These are phyloP conservation scores for Parochlus steinenii DNA, from an alignment of 2,888 invertebrate species.

Conservation along the genomic window DNA sequence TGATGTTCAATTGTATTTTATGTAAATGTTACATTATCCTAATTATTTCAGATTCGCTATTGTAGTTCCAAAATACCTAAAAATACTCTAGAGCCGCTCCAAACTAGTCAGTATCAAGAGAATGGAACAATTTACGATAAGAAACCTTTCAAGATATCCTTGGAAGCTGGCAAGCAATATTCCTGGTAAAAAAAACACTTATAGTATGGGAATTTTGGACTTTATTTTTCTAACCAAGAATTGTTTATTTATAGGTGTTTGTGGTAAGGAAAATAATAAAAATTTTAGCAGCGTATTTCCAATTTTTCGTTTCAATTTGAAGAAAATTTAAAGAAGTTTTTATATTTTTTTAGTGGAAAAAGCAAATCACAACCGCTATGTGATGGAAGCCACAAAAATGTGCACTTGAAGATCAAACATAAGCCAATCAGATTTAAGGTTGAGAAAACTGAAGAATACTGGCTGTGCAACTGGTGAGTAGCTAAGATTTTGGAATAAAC, in stretches of 20 bases:
- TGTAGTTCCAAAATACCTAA: slow-evolving; percentile 37
- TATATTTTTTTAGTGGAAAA: slow-evolving; percentile 83
- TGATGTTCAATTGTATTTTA: no score
- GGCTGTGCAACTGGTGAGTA: slow-evolving; percentile 98
- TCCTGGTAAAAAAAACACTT: no score
- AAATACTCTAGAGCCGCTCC: slow-evolving; percentile 42
- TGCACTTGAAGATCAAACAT: slow-evolving; percentile 52
- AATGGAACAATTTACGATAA: slow-evolving; percentile 74
- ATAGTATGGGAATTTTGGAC: no score
- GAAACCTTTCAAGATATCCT: slow-evolving; percentile 65
- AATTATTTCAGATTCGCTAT: neutral
- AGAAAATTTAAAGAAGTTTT: no score
- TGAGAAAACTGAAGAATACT: slow-evolving; percentile 76
- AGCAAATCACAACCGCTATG: slow-evolving; percentile 88
- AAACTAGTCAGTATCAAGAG: slow-evolving; percentile 46
- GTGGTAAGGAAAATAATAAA: no score
- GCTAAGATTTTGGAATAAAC: no score
- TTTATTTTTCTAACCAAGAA: no score
- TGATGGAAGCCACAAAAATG: slow-evolving; percentile 77
- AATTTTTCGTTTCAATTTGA: no score
- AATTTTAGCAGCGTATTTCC: no score
- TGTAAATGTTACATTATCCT: neutral
- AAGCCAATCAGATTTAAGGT: slow-evolving; percentile 73
- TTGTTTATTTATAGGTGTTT: no score
- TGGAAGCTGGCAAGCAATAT: slow-evolving; percentile 62